phyloP scores from a whole-genome alignment of 1,140 invertebrate species.

The Limonius californicus region DNA sequence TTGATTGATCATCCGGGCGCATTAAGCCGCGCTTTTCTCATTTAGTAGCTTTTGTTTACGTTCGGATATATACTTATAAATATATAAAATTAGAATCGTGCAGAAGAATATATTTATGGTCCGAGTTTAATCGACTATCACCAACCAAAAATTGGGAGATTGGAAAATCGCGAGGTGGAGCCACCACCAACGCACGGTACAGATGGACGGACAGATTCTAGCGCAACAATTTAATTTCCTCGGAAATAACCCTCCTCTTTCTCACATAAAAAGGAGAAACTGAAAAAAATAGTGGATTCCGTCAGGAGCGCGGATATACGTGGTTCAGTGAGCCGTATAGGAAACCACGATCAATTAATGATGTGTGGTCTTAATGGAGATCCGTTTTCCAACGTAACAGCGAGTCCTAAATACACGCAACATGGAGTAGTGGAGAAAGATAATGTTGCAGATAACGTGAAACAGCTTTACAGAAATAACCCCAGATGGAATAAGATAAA shows the following conservation, averaged over 20 bases:
- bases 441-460: slow-evolving; percentile 9
- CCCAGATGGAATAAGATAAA: slow-evolving; percentile 13
- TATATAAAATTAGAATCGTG: not conserved
- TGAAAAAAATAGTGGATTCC: slow-evolving; percentile 10
- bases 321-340: slow-evolving; percentile 10
- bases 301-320: not conserved
- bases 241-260: not conserved
- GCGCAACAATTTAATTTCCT: not conserved
- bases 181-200: too few species aligned
- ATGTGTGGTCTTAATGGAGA: slow-evolving; percentile 14
- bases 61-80: not conserved
- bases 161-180: not conserved
- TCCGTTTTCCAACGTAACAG: not conserved
- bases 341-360: slow-evolving; percentile 10
- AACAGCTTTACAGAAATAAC: slow-evolving; percentile 8
- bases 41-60: not conserved
- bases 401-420: slow-evolving; percentile 11
- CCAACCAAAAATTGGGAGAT: not conserved
- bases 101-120: not conserved
- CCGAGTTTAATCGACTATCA: not conserved
- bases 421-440: slow-evolving; percentile 1
- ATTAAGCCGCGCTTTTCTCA: slow-evolving; percentile 1
- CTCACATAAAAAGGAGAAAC: not conserved
- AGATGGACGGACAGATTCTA: not conserved
- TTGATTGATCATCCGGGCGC: slow-evolving; percentile 9